Evolutionary conservation across 2,888 invertebrate species (phyloP).

Genomic region (Lasioglossum leucozonium): DNA sequence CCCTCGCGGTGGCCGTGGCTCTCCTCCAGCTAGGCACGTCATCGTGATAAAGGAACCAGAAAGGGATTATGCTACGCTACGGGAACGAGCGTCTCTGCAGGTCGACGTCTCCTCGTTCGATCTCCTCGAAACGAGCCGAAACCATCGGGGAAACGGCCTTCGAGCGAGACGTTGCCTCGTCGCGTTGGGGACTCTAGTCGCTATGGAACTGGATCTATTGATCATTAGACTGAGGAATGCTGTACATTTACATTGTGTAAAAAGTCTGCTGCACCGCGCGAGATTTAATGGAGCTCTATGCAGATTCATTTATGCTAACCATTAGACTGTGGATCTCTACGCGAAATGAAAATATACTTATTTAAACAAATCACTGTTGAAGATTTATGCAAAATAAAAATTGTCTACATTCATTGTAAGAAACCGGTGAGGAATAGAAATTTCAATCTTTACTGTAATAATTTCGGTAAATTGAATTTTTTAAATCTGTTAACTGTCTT

Average conservation of each 20-base stretch:
- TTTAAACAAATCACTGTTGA: too few relatives aligned
- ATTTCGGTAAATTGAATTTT: neutral
- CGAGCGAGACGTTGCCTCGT: neutral
- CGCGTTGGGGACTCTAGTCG: neutral
- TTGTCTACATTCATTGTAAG: neutral
- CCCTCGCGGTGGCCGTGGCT: slow-evolving; percentile 66
- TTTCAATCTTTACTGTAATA: too few relatives aligned
- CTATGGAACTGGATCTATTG: neutral
- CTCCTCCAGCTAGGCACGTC: slow-evolving; percentile 61
- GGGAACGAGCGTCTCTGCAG: slow-evolving; percentile 24
- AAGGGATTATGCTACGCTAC: slow-evolving; percentile 32
- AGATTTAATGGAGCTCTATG: neutral
- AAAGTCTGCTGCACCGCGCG: neutral
- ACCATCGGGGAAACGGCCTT: neutral
- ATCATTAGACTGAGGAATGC: neutral
- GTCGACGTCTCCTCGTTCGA: slow-evolving; percentile 4
- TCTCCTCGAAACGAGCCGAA: neutral
- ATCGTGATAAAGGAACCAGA: slow-evolving; percentile 71
- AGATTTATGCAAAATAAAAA: neutral
- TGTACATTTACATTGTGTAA: neutral
- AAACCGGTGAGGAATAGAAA: too few relatives aligned
- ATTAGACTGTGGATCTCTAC: neutral
- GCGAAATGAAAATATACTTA: neutral
- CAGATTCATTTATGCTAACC: neutral
- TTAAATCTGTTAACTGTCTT: too few relatives aligned